Base-by-base conservation (phyloP, 2,113 vertebrate species). In the Potamarius usumacintae region DNA sequence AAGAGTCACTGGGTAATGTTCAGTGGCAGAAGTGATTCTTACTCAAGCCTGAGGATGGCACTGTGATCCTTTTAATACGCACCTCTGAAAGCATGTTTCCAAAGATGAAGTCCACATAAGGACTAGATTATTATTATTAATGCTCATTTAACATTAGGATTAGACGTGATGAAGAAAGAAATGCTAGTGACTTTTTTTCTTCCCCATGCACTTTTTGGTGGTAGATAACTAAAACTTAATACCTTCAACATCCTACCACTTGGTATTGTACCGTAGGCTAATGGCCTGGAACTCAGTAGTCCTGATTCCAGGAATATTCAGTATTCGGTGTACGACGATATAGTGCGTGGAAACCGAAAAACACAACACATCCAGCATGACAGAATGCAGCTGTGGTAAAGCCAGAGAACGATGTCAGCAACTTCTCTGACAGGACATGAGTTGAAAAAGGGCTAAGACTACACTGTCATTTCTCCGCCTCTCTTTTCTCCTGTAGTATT, bases 21-120 rank as follows among this genome's bases (percentile, higher is more conserved):
- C 63, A 83, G 48, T 69, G 14, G 60, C 62, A 17, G 14, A 30
- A 57, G 63, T 53, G n/a, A 53, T 84, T 71, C 63, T 69, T 34
- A n/a, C 2, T 84, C 82, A 22, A 20, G 63, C 82, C 82, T 84
- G 25, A 55, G 48, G 82, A 30, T 84, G 82, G 82, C 82, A 55
- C 62, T 84, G 63, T 84, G 15, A 30, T 30, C n/a, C 63, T 84
- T 30, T 30, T 12, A 52, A 52, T 10, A 7, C 50, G 5, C 22
- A 52, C 34, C 11, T 63, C 57, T 80, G 7, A 58, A 22, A 12
- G 18, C 57, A n/a, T 27, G 42, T 48, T 65, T 83, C 42, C 52
- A 27, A 67, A 50, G 48, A 52, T 52, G 7, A 50, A 52, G 25
- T 67, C 42, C 9, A 83, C 62, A 65, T 67, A 63, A 52, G 48